Conservation (phyloP, 2,888 invertebrate species). For the Calameuta idolon region DNA sequence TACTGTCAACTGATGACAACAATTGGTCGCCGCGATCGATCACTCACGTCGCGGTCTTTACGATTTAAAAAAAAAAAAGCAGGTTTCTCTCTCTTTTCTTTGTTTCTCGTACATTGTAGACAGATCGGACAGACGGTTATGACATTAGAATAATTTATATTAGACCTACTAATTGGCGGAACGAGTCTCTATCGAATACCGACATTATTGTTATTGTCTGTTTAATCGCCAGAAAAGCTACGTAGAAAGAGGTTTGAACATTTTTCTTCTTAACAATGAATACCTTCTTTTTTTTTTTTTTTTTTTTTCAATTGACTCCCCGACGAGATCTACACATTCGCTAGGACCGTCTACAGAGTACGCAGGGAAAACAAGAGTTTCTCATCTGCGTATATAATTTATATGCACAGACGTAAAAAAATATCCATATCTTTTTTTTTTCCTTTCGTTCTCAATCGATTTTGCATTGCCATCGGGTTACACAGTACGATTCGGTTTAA, state of each 20-base stretch:
- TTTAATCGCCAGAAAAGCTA: background rate
- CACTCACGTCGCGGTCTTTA: background rate
- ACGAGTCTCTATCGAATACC: background rate
- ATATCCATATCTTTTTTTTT: background rate
- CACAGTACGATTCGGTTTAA: background rate
- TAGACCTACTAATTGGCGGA: background rate
- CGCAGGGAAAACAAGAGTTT: background rate
- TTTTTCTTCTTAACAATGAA: background rate
- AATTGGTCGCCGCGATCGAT: background rate
- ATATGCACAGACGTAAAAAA: background rate
- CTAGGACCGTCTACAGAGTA: background rate
- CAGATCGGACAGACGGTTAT: background rate
- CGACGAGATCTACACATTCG: background rate
- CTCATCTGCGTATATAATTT: background rate
- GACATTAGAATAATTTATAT: background rate
- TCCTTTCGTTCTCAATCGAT: background rate
- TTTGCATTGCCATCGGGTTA: background rate
- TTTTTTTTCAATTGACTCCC: background rate
- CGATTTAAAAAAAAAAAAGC: constrained; percentile 11
- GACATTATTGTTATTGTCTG: background rate
- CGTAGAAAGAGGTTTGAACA: background rate
- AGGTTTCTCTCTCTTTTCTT: constrained; percentile 9
- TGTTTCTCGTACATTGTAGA: background rate
- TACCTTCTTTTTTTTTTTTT: background rate
- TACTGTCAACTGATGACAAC: background rate